These are phyloP conservation scores for Nomada ferruginata DNA, from an alignment of 2,888 invertebrate genomes.

Conservation along the genomic window DNA sequence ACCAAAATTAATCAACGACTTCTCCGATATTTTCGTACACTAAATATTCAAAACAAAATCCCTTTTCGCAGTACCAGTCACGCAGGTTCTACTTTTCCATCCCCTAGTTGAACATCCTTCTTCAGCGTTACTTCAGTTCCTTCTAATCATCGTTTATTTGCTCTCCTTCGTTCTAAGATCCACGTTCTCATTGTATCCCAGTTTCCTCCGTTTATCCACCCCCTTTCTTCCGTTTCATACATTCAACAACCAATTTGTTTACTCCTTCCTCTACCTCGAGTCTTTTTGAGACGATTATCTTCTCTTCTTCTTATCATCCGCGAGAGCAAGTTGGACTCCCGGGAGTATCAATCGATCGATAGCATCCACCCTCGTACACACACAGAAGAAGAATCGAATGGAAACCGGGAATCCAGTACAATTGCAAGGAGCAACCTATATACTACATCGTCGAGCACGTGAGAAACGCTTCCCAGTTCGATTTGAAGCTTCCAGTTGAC, in stretches of 20 bases:
- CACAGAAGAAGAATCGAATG: neutral
- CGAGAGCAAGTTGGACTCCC: conserved; percentile 63
- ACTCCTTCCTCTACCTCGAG: neutral
- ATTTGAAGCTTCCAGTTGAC: conserved; percentile 15
- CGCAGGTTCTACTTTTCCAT: too few relatives aligned
- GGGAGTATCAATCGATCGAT: conserved; percentile 72
- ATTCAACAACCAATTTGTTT: conserved; percentile 10
- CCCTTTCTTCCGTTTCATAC: neutral
- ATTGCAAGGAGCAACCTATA: conserved; percentile 53
- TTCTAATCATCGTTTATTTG: neutral
- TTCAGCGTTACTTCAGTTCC: neutral
- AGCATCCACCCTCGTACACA: conserved; percentile 44
- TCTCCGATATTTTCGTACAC: neutral
- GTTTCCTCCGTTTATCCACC: neutral
- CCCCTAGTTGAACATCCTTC: too few relatives aligned
- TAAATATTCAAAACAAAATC: too few relatives aligned
- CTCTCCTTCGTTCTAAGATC: neutral
- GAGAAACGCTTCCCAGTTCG: conserved; percentile 35
- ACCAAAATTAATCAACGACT: neutral
- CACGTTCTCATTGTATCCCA: neutral
- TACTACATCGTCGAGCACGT: conserved; percentile 41
- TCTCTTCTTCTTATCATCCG: conserved; percentile 2
- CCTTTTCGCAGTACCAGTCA: neutral
- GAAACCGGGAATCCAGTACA: conserved; percentile 25
- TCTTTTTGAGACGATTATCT: neutral